Evolutionary conservation across 2,797 vertebrate species (phyloP).

Genomic region (Alcedo quadribrachys): DNA sequence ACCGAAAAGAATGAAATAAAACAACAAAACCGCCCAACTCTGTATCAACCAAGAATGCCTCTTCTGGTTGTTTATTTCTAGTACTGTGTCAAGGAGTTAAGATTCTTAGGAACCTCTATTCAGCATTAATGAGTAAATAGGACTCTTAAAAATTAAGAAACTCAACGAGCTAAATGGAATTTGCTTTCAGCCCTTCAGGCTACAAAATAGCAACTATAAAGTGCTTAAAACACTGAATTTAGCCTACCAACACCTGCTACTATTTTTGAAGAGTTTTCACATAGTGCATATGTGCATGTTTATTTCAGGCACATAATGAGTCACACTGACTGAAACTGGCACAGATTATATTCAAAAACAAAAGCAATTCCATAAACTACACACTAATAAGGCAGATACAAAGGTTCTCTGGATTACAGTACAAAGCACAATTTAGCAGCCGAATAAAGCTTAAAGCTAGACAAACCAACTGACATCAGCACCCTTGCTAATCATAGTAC

Average conservation of each 20-base stretch:
- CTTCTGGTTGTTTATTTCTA: not conserved
- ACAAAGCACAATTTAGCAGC: constrained; percentile 91
- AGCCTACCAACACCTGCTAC: constrained; percentile 78
- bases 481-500: constrained; percentile 88
- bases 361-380: constrained; percentile 84
- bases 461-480: constrained; percentile 89
- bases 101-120: not conserved
- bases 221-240: constrained; percentile 50
- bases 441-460: constrained; percentile 82
- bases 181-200: constrained; percentile 24
- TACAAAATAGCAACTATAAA: constrained; percentile 57
- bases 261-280: constrained; percentile 69
- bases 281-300: constrained; percentile 72
- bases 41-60: not conserved
- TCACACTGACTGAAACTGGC: constrained; percentile 79
- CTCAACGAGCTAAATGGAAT: not conserved
- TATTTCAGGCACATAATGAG: constrained; percentile 78
- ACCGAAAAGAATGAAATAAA: not conserved
- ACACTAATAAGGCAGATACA: constrained; percentile 82
- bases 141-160: not conserved
- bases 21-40: not conserved
- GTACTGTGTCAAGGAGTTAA: not conserved
- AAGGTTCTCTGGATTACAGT: constrained; percentile 82
- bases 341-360: constrained; percentile 76
- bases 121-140: not conserved